Evolutionary conservation across 1,140 invertebrate species (phyloP).

Genomic region (Aphelenchoides fujianensis): DNA sequence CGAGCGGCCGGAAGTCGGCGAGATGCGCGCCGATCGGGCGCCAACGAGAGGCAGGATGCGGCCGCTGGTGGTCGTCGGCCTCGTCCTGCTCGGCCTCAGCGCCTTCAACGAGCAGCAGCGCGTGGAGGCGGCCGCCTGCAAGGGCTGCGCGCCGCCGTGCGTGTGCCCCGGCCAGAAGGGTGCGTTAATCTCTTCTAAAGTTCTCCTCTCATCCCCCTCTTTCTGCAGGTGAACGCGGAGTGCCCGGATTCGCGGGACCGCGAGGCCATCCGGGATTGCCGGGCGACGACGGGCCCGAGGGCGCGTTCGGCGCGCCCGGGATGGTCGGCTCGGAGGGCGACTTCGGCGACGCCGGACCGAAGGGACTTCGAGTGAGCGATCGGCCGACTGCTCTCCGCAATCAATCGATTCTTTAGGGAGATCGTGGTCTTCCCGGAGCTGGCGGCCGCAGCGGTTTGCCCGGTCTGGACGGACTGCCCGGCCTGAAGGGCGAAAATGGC

Average conservation of each 20-base stretch:
- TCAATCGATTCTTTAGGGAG: conserved; percentile 44
- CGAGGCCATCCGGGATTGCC: conserved; percentile 45
- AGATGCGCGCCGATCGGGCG: too few species aligned
- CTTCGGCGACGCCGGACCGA: conserved; percentile 52
- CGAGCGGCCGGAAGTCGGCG: too few species aligned
- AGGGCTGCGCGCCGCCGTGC: conserved; percentile 61
- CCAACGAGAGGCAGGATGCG: too few species aligned
- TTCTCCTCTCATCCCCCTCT: neutral
- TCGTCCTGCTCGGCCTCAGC: too few species aligned
- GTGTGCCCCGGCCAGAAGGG: conserved; percentile 60
- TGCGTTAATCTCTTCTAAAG: conserved; percentile 37
- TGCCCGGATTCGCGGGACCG: conserved; percentile 20
- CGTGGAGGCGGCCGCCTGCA: conserved; percentile 51
- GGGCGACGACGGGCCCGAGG: conserved; percentile 59
- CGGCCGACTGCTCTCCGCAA: conserved; percentile 18
- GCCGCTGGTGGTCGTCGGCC: too few species aligned
- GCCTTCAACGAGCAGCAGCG: too few species aligned
- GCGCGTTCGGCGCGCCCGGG: conserved; percentile 48
- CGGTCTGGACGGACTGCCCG: conserved; percentile 58
- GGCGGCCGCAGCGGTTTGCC: conserved; percentile 45
- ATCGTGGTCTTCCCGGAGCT: conserved; percentile 50
- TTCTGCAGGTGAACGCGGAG: too few species aligned
- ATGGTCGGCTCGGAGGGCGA: conserved; percentile 55
- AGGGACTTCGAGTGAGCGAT: conserved; percentile 50
- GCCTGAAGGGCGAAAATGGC: conserved; percentile 57